These are phyloP conservation scores for Damaliscus lunatus DNA, from an alignment of 2,113 vertebrate genomes.

Conservation along the genomic window DNA sequence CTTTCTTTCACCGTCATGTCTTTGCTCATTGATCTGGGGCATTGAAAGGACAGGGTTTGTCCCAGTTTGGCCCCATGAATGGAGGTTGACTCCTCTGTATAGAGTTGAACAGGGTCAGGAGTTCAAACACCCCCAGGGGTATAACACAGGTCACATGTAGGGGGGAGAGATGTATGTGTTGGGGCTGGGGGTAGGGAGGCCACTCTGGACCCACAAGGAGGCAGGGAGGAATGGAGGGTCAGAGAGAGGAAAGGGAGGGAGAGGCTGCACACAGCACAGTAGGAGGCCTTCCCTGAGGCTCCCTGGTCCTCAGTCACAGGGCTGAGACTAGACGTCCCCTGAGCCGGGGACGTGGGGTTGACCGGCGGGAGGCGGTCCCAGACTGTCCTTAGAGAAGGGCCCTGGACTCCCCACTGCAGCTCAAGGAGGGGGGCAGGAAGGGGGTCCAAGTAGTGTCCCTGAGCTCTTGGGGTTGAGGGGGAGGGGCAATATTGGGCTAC, in stretches of 20 bases:
- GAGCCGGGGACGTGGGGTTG: neutral
- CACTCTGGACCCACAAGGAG: neutral
- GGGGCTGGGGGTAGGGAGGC: neutral
- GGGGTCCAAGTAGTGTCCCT: neutral
- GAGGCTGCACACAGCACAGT: neutral
- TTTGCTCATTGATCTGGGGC: neutral
- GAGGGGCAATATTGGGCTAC: neutral
- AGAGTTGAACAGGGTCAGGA: too few relatives aligned
- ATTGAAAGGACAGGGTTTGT: neutral
- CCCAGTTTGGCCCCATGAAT: neutral
- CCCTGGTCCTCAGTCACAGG: neutral
- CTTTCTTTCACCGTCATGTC: neutral
- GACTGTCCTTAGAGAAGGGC: neutral
- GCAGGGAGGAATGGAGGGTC: neutral
- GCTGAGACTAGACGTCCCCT: fast-evolving
- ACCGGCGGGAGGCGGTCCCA: neutral
- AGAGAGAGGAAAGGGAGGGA: neutral
- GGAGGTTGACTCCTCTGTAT: neutral
- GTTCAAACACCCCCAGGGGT: too few relatives aligned
- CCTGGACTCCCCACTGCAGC: neutral
- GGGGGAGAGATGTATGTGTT: fast-evolving
- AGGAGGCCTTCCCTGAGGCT: fast-evolving
- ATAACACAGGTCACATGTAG: fast-evolving
- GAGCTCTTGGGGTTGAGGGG: neutral
- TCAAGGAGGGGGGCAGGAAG: neutral